Percentiles rank a stretch among this genome's conserved stretches.
Conservation (phyloP, 2,797 vertebrate species). For the Falco biarmicus region DNA sequence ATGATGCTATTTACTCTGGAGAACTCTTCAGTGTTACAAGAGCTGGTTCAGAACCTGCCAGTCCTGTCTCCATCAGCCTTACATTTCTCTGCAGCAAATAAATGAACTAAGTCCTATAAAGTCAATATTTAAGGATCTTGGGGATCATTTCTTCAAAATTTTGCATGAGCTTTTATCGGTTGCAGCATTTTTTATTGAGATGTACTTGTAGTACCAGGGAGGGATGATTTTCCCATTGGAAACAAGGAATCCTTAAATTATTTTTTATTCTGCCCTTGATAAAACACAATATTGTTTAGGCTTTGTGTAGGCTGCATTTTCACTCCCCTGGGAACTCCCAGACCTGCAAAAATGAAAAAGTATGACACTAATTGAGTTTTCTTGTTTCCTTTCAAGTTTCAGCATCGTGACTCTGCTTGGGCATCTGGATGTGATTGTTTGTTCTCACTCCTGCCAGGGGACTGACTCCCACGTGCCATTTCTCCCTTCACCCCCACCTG, state of each 20-base stretch:
- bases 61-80: not conserved
- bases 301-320: not conserved
- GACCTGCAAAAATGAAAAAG: not conserved
- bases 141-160: not conserved
- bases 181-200: not conserved
- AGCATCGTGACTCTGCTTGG: not conserved
- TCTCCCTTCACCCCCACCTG: rapidly evolving
- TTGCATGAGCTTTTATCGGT: not conserved
- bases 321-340: not conserved
- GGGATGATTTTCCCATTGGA: conserved; percentile 2
- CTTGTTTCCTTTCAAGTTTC: conserved; percentile 27
- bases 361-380: conserved; percentile 5
- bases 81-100: not conserved
- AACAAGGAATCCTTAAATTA: not conserved
- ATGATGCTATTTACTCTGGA: not conserved
- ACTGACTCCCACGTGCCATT: not conserved
- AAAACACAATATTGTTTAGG: not conserved
- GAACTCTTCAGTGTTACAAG: not conserved
- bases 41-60: not conserved
- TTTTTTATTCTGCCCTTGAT: not conserved
- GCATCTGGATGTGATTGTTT: not conserved
- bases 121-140: conserved; percentile 6
- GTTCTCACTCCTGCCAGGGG: not conserved
- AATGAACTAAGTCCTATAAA: not conserved
- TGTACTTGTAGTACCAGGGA: not conserved